Conservation (phyloP, 2,888 invertebrate species). For the Callimorpha dominula region DNA sequence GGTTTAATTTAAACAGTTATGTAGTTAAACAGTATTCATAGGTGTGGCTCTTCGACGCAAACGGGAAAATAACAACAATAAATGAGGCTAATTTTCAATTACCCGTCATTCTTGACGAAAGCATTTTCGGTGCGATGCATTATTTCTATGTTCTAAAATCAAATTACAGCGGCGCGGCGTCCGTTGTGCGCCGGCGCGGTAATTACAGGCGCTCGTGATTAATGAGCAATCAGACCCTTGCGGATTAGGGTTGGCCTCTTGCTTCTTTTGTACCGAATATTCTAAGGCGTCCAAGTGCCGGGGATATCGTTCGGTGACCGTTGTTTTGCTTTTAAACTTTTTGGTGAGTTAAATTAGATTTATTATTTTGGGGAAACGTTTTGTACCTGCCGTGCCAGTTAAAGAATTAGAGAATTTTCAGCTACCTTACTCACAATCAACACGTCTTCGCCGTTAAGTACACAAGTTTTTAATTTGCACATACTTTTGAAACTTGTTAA, state of each 20-base stretch:
- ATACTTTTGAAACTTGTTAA: not conserved
- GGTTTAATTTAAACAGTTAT: not conserved
- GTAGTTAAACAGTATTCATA: not conserved
- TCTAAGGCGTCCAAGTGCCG: constrained; percentile 52
- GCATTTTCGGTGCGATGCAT: constrained; percentile 62
- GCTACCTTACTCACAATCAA: constrained; percentile 20
- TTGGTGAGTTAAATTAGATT: constrained; percentile 58
- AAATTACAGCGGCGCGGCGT: constrained; percentile 67
- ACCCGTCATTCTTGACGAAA: constrained; percentile 42
- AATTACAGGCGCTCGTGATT: constrained; percentile 82
- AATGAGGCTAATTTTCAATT: constrained; percentile 45
- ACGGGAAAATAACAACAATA: constrained; percentile 25
- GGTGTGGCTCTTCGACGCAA: not conserved
- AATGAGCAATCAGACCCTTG: constrained; percentile 81
- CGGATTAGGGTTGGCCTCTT: constrained; percentile 64
- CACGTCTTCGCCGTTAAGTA: constrained; percentile 1
- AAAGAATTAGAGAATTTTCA: constrained; percentile 30
- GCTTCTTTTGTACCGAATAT: constrained; percentile 57
- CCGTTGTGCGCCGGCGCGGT: constrained; percentile 71
- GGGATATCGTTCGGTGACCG: constrained; percentile 43
- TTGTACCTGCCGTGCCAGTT: constrained; percentile 37
- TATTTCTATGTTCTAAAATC: constrained; percentile 77
- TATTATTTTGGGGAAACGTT: constrained; percentile 52
- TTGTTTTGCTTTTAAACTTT: constrained; percentile 55
- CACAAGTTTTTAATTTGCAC: not conserved